phyloP scores from a whole-genome alignment of 2,113 vertebrate genomes.

The Plotosus lineatus region DNA sequence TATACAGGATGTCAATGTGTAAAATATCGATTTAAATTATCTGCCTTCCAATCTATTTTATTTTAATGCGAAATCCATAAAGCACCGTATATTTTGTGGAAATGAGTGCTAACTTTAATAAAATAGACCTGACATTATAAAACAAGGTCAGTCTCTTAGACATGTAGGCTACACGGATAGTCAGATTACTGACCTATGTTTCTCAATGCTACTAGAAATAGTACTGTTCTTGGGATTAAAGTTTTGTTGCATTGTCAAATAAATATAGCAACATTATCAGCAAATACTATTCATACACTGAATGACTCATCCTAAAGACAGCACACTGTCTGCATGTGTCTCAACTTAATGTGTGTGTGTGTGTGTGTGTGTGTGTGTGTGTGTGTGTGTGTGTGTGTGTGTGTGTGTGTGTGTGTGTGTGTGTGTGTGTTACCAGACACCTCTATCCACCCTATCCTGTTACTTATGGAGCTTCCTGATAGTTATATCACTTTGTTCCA shows the following conservation, averaged over 20 bases:
- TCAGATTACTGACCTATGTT: background rate
- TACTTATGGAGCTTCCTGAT: background rate
- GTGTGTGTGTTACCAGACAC: conserved; percentile 21
- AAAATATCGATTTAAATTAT: too few species aligned
- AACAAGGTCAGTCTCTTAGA: background rate
- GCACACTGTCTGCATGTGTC: background rate
- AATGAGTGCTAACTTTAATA: background rate
- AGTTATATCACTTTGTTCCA: conserved; percentile 2
- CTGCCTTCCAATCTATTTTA: too few species aligned
- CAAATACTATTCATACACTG: background rate
- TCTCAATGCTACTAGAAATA: background rate
- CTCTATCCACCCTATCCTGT: background rate
- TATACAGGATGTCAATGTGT: too few species aligned
- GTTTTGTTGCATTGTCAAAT: background rate
- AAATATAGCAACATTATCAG: background rate
- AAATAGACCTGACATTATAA: background rate
- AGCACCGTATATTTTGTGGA: background rate
- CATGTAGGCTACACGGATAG: background rate
- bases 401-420: background rate
- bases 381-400: conserved; percentile 15
- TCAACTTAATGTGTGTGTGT: background rate
- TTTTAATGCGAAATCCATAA: background rate
- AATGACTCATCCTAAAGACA: background rate
- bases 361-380: conserved; percentile 3
- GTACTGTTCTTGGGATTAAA: background rate